phyloP scores from a whole-genome alignment of 1,140 invertebrate species.

The Drosophila sp. region DNA sequence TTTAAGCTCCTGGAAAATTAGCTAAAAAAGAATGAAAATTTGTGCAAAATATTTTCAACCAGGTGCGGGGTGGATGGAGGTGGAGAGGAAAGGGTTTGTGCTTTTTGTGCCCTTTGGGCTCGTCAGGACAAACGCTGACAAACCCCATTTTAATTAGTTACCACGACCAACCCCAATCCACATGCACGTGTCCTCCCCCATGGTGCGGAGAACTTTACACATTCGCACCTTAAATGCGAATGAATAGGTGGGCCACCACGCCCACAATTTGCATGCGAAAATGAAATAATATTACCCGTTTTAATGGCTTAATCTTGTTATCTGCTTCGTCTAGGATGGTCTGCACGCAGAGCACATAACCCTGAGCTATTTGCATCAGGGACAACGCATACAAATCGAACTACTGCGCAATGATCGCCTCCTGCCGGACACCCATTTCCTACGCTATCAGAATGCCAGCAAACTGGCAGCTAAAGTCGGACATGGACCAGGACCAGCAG shows the following conservation, averaged over 20 bases:
- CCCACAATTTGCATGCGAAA: slow-evolving; percentile 63
- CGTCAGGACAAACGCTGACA: slow-evolving; percentile 10
- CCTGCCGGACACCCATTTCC: slow-evolving; percentile 89
- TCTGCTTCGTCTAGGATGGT: slow-evolving; percentile 85
- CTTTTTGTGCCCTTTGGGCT: neutral
- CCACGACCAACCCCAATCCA: slow-evolving; percentile 29
- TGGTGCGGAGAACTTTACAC: slow-evolving; percentile 44
- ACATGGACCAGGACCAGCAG: slow-evolving; percentile 4
- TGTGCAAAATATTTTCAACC: slow-evolving; percentile 19
- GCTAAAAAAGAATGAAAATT: neutral
- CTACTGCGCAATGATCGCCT: slow-evolving; percentile 91
- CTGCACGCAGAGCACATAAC: slow-evolving; percentile 88
- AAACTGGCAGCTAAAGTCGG: slow-evolving; percentile 82
- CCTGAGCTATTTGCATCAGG: slow-evolving; percentile 87
- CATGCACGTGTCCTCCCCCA: slow-evolving; percentile 9
- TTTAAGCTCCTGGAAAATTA: slow-evolving; percentile 19
- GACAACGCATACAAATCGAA: slow-evolving; percentile 88
- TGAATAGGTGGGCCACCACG: slow-evolving; percentile 24
- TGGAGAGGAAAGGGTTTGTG: neutral
- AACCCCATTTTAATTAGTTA: slow-evolving; percentile 71
- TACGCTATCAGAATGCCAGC: slow-evolving; percentile 87
- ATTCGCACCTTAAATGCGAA: slow-evolving; percentile 48
- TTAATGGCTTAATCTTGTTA: slow-evolving; percentile 55
- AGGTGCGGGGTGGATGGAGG: neutral
- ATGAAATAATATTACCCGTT: slow-evolving; percentile 27